phyloP scores from a whole-genome alignment of 2,888 invertebrate genomes.

The Iselma pallidipennis region DNA sequence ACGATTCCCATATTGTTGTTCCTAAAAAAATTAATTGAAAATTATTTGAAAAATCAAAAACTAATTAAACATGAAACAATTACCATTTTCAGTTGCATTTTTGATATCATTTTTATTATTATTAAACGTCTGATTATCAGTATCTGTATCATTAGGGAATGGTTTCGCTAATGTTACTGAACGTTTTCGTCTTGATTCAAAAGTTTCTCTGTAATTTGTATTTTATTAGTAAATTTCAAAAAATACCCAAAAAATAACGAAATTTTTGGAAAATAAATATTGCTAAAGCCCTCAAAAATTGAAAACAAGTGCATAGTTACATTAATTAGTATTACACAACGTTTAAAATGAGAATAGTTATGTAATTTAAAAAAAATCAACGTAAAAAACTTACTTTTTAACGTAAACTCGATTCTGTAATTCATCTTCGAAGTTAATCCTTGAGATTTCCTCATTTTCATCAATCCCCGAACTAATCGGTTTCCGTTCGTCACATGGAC shows the following conservation, averaged over 20 bases:
- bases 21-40: conserved; percentile 17
- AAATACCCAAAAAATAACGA: neutral
- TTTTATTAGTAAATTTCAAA: neutral
- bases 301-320: neutral
- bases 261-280: conserved; percentile 1
- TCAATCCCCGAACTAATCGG: conserved; percentile 26
- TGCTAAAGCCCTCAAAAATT: conserved; percentile 4
- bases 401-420: conserved; percentile 77
- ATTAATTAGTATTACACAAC: neutral
- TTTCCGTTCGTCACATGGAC: conserved; percentile 30
- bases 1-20: conserved; percentile 40
- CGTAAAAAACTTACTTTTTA: conserved; percentile 48
- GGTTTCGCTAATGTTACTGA: conserved; percentile 18
- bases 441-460: conserved; percentile 65
- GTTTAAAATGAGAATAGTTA: neutral
- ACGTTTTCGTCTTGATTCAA: conserved; percentile 2
- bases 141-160: conserved; percentile 27
- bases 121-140: conserved; percentile 21
- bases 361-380: neutral
- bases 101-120: conserved; percentile 26
- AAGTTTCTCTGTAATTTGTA: conserved; percentile 1
- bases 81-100: conserved; percentile 42
- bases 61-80: neutral
- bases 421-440: conserved; percentile 77
- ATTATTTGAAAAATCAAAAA: conserved; percentile 3